Conservation (phyloP, 2,888 invertebrate species). For the Cephus pulcher region DNA sequence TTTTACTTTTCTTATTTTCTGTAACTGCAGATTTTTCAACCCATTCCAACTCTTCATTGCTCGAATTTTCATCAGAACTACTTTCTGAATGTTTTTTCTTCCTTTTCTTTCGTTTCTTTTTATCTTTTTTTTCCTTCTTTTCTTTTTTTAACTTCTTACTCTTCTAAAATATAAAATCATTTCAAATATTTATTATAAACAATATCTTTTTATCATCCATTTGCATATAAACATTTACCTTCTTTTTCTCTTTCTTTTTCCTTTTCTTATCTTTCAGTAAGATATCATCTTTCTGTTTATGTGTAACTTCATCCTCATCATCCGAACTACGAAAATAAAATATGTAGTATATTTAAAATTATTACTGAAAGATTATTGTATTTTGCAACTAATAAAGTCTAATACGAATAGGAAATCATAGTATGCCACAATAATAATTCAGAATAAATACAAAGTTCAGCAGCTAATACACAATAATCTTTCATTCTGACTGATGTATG, state of each 20-base stretch:
- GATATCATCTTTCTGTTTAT: slow-evolving; percentile 67
- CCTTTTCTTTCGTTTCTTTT: slow-evolving; percentile 71
- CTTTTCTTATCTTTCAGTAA: slow-evolving; percentile 68
- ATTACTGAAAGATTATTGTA: not conserved
- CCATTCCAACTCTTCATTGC: slow-evolving; percentile 51
- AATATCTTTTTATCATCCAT: not conserved
- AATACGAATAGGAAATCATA: not conserved
- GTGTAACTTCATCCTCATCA: slow-evolving; percentile 56
- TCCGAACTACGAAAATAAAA: slow-evolving; percentile 54
- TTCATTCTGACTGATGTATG: slow-evolving; percentile 9
- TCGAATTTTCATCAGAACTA: slow-evolving; percentile 49
- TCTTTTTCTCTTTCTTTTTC: slow-evolving; percentile 65
- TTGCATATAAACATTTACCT: slow-evolving; percentile 43
- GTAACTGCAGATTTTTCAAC: slow-evolving; percentile 56
- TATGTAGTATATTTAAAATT: not conserved
- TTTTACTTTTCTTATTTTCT: slow-evolving; percentile 48
- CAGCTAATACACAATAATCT: not conserved
- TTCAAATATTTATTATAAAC: not conserved
- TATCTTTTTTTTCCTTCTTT: slow-evolving; percentile 68
- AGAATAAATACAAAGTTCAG: not conserved
- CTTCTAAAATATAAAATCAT: slow-evolving; percentile 43
- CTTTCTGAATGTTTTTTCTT: slow-evolving; percentile 65
- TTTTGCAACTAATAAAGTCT: not conserved
- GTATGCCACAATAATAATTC: not conserved
- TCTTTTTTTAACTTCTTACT: slow-evolving; percentile 69